Conservation (phyloP, 2,113 vertebrate species). For the Regulus satrapa region DNA sequence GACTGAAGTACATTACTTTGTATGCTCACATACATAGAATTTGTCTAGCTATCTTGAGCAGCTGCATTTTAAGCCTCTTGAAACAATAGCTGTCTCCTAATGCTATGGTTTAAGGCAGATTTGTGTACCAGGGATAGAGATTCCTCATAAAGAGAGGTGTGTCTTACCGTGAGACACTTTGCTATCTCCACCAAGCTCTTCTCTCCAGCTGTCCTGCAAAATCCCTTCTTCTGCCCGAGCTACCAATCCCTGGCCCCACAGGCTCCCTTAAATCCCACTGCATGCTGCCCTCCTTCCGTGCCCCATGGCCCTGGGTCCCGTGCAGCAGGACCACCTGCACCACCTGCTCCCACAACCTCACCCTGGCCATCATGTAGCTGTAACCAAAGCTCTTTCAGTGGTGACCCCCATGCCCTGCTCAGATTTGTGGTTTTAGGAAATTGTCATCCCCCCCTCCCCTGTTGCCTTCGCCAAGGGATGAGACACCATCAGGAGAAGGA, state of each 20-base stretch:
- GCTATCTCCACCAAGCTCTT: not conserved
- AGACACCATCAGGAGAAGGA: rapidly evolving
- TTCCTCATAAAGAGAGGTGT: not conserved
- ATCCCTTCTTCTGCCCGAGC: not conserved
- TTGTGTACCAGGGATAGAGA: not conserved
- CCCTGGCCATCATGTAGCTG: not conserved
- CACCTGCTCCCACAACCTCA: not conserved
- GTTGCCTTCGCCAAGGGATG: not conserved
- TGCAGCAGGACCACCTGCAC: not conserved
- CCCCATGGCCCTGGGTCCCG: rapidly evolving
- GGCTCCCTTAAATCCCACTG: rapidly evolving
- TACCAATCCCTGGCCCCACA: not conserved
- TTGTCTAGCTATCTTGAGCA: not conserved
- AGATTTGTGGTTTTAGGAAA: not conserved
- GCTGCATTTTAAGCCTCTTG: not conserved
- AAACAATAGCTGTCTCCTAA: not conserved
- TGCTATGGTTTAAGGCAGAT: not conserved
- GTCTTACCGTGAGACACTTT: not conserved
- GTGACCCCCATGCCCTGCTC: not conserved
- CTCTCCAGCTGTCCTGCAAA: not conserved
- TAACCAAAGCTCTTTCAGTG: not conserved
- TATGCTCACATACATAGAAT: not conserved
- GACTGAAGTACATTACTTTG: not conserved
- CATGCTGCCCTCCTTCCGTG: rapidly evolving
- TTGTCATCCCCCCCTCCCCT: not conserved